These are phyloP conservation scores for Sinella curviseta DNA, from an alignment of 1,140 invertebrate genomes.

Conservation along the genomic window DNA sequence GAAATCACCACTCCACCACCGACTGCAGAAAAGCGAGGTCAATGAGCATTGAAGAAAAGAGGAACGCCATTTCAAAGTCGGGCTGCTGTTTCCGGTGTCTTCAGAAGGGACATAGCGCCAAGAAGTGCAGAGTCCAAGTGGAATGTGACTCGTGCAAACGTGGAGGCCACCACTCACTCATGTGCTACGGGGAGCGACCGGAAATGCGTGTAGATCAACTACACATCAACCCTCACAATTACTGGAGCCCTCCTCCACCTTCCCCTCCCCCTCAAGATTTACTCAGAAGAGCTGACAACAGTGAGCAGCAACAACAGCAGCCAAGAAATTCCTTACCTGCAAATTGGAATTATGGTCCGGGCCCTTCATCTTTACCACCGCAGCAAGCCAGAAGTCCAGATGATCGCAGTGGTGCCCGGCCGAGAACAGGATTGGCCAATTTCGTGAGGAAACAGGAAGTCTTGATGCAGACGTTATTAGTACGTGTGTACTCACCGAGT, in stretches of 20 bases:
- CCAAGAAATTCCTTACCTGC: too few relatives aligned
- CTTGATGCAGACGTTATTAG: neutral
- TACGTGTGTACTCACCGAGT: neutral
- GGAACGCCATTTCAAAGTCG: neutral
- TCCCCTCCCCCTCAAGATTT: too few relatives aligned
- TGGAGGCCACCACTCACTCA: neutral
- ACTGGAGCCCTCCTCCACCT: too few relatives aligned
- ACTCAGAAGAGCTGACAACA: neutral
- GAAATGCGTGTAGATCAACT: too few relatives aligned
- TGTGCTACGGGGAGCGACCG: neutral
- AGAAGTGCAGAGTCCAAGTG: neutral
- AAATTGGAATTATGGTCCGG: too few relatives aligned
- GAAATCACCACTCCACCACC: neutral
- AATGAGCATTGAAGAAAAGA: neutral
- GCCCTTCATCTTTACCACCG: neutral
- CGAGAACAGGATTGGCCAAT: neutral
- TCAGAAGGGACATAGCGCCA: neutral
- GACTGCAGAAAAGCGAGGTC: neutral
- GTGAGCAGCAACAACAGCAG: neutral
- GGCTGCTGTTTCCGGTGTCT: neutral
- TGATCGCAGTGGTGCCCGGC: too few relatives aligned
- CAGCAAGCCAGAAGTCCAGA: neutral
- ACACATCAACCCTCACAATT: too few relatives aligned
- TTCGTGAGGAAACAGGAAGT: neutral
- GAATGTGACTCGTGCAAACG: neutral